A percentile compares a stretch with the other conserved stretches of the same genome.
Conservation (phyloP, 2,888 invertebrate species). For the Mycalesis mineus region DNA sequence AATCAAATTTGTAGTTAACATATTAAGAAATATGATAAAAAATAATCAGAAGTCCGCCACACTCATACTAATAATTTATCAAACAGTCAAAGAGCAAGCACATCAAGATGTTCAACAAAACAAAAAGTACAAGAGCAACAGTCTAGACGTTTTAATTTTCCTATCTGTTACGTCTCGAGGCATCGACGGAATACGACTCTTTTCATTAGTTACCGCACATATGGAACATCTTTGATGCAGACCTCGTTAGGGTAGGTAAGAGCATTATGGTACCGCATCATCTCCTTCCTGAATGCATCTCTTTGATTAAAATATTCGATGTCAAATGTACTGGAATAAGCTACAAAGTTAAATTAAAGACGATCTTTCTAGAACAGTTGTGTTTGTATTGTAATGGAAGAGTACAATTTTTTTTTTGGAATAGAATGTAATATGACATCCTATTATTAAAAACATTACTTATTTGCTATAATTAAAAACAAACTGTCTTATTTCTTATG, state of each 20-base stretch:
- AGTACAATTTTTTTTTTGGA: no score
- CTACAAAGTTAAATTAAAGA: not conserved
- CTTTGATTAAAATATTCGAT: constrained; percentile 27
- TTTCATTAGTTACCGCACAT: constrained; percentile 68
- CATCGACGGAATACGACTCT: constrained; percentile 62
- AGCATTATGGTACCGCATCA: constrained; percentile 48
- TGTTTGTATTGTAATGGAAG: not conserved
- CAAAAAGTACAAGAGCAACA: constrained; percentile 50
- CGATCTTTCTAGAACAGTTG: no score
- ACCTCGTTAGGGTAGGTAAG: constrained; percentile 65
- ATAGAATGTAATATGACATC: no score
- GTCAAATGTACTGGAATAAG: not conserved
- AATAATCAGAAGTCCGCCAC: no score
- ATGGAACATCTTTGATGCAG: constrained; percentile 64
- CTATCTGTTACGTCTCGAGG: constrained; percentile 60
- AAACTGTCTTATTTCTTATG: no score
- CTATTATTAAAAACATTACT: no score
- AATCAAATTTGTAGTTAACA: no score
- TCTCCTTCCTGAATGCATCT: constrained; percentile 34
- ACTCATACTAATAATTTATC: constrained; percentile 9
- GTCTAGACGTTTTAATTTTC: constrained; percentile 78
- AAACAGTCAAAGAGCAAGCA: constrained; percentile 27
- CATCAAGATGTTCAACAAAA: constrained; percentile 45
- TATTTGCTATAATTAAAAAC: no score
- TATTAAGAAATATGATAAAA: no score